These are phyloP conservation scores for Oreochromis spilurus DNA, from an alignment of 2,113 vertebrate genomes.

Conservation along the genomic window DNA sequence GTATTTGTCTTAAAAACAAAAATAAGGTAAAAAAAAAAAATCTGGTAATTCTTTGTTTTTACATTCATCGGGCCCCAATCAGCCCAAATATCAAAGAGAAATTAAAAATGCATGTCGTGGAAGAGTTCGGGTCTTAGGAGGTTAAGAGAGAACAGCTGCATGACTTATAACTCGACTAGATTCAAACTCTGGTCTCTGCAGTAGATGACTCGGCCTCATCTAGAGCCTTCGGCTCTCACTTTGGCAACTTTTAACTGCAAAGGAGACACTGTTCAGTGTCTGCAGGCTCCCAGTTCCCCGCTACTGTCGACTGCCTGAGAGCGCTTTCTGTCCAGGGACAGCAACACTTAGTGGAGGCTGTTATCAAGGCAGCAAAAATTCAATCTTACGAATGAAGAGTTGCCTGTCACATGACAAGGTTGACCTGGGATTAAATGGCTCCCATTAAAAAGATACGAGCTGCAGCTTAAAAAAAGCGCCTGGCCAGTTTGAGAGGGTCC, in stretches of 20 bases:
- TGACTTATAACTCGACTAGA: no score
- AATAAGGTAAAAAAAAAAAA: no score
- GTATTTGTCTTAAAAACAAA: no score
- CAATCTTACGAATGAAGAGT: constrained; percentile 38
- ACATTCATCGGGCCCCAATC: no score
- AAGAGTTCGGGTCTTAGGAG: no score
- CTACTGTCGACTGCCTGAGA: neutral
- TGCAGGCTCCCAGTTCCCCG: neutral
- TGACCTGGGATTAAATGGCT: constrained; percentile 50
- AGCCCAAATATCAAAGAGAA: no score
- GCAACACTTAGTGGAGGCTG: neutral
- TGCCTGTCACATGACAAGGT: constrained; percentile 64
- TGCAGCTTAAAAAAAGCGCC: constrained; percentile 45
- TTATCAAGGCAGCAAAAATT: constrained; percentile 27
- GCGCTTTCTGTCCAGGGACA: constrained; percentile 9
- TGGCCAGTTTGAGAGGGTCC: constrained; percentile 26
- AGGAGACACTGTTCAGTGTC: neutral
- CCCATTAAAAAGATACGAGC: constrained; percentile 64
- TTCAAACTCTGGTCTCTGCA: neutral
- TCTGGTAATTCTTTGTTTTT: no score
- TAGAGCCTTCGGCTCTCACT: neutral
- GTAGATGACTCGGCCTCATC: rapidly evolving
- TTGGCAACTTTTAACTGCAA: neutral
- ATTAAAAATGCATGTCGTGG: no score
- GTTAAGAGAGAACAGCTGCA: neutral